Percentiles rank a stretch among this genome's conserved stretches.
Evolutionary conservation across 2,797 vertebrate genomes (phyloP).

Genomic region (Sebastolobus alascanus): DNA sequence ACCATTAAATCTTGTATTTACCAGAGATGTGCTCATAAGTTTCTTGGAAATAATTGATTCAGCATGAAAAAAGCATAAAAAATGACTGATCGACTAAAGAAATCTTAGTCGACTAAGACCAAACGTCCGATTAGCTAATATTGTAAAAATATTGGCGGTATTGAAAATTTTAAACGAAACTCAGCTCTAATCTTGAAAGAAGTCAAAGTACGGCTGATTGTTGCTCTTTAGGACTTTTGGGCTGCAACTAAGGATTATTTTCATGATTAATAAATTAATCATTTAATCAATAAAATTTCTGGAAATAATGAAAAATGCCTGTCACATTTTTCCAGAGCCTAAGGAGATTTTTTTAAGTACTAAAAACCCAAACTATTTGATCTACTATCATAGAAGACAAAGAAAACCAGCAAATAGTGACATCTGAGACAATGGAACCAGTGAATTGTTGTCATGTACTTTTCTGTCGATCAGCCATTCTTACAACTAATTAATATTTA

Average conservation of each 20-base stretch:
- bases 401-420: neutral
- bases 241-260: neutral
- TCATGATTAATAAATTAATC: neutral
- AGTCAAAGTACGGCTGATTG: too few relatives aligned
- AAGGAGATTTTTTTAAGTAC: neutral
- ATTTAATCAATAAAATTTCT: neutral
- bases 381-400: neutral
- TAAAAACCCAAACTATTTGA: neutral
- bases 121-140: too few relatives aligned
- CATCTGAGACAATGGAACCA: neutral
- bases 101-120: too few relatives aligned
- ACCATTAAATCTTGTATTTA: too few relatives aligned
- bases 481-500: neutral
- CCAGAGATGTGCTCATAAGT: too few relatives aligned
- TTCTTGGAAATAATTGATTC: too few relatives aligned
- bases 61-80: too few relatives aligned
- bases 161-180: too few relatives aligned
- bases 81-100: too few relatives aligned
- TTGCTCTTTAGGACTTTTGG: neutral
- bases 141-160: too few relatives aligned
- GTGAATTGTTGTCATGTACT: neutral
- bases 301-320: neutral
- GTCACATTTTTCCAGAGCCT: neutral
- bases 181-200: too few relatives aligned
- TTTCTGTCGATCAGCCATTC: neutral